phyloP scores from a whole-genome alignment of 2,113 vertebrate genomes.

The Pluvianellus socialis region DNA sequence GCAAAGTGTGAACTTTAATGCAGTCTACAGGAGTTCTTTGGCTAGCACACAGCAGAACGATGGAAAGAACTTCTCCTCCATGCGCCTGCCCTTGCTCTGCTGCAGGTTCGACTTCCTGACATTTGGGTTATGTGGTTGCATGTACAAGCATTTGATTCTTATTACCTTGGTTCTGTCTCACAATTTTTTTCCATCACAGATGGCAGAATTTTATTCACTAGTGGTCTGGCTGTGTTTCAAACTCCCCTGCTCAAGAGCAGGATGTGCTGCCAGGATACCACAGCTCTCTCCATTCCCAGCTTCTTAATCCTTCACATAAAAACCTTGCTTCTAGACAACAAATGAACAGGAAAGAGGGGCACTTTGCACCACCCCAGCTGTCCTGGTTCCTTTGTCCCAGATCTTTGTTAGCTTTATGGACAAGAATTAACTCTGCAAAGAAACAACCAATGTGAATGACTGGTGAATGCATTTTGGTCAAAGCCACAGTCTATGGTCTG shows the following conservation, averaged over 20 bases:
- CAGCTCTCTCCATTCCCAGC: not conserved
- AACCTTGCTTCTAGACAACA: not conserved
- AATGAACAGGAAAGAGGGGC: not conserved
- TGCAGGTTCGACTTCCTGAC: not conserved
- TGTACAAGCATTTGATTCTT: not conserved
- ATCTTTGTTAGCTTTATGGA: not conserved
- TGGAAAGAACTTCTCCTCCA: not conserved
- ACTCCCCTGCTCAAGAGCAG: not conserved
- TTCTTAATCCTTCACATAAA: conserved; percentile 31
- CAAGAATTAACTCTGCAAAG: not conserved
- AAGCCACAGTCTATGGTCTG: not conserved
- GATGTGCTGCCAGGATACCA: conserved; percentile 45
- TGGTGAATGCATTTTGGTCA: not conserved
- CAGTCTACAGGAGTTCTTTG: not conserved
- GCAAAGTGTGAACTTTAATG: not conserved
- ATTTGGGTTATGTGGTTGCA: not conserved
- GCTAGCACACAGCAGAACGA: not conserved
- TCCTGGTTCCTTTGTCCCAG: not conserved
- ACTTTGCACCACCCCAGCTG: not conserved
- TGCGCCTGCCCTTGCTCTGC: not conserved
- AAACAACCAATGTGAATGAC: fast-evolving
- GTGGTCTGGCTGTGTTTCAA: conserved; percentile 1
- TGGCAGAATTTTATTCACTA: conserved; percentile 36
- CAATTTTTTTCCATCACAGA: conserved; percentile 26
- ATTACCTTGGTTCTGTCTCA: not conserved